Evolutionary conservation across 2,797 vertebrate genomes (phyloP).

Genomic region (Siniperca obscura): DNA sequence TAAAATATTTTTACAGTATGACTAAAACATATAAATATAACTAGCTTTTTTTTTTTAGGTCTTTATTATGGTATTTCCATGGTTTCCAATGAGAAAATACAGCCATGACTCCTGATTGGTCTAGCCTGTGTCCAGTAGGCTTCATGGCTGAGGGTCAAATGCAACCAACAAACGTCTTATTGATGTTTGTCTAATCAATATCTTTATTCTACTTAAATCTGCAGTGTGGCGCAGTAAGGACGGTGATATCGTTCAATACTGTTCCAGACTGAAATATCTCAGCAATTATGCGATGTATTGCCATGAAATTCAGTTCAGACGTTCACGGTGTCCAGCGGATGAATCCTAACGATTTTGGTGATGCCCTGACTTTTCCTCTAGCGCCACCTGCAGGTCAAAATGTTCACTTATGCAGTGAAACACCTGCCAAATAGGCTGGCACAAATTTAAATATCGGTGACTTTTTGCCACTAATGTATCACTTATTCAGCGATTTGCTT

Average conservation of each 20-base stretch:
- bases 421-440: too few species aligned
- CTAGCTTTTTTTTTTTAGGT: neutral
- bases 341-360: neutral
- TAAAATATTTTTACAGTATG: neutral
- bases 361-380: neutral
- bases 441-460: too few species aligned
- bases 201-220: neutral
- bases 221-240: neutral
- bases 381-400: too few species aligned
- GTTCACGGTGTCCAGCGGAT: neutral
- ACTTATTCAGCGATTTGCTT: too few species aligned
- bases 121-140: neutral
- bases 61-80: neutral
- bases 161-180: neutral
- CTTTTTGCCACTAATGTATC: too few species aligned
- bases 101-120: neutral
- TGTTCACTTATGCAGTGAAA: too few species aligned
- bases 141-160: neutral
- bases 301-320: neutral
- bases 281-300: too few species aligned
- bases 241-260: too few species aligned
- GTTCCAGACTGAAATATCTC: too few species aligned
- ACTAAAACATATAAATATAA: slow-evolving; percentile 7
- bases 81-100: neutral
- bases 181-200: neutral